Evolutionary conservation across 2,797 vertebrate genomes (phyloP), one percentile per base, ranked within the genome.

Genomic region (Pteronotus mesoamericanus): DNA sequence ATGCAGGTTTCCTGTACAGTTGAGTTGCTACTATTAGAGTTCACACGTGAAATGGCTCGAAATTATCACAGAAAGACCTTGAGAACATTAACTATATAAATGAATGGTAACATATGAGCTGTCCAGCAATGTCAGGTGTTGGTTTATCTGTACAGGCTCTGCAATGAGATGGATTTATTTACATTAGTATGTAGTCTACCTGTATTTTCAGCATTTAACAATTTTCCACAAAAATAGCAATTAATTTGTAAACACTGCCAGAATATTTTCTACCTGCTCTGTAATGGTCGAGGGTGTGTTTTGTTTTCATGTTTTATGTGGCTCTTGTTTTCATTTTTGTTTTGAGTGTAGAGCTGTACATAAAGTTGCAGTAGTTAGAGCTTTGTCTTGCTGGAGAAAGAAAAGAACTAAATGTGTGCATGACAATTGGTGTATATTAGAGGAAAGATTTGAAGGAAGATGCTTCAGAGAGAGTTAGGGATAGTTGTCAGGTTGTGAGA

Each of bases 351-450:
- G 94, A 97, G 88, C 94, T 97, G 92, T 98, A 98, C 97, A 98
- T 98, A 97, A 98, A 97, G 96, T 88, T 96, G 94, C 93, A 97
- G 96, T 98, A 98, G 98, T 98, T 98, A 98, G 98, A 97, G 64
- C 93, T 98, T 97, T 96, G 0, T 82, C 94, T 97, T 97, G 97
- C 97, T 97, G 91, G 77, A 96, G 96, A 97, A 97, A 97, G 90
- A 96, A 79, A 72, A 21, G 37, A 93, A 95, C 93, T 94, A 97
- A 98, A 86, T 95, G 19, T 34, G 21, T 94, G 1, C 42, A 91
- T 95, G 95, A 97, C 95, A 97, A 97, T 95, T 97, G 87, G 89
- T 39, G 15, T 91, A 75, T 0, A 0, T 92, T 84, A 64, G 91
- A 97, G 97, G 95, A 97, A 91, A 26, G 14, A 68, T 44, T 42